Conservation (phyloP, 2,797 vertebrate genomes). For the Botia kubotai region DNA sequence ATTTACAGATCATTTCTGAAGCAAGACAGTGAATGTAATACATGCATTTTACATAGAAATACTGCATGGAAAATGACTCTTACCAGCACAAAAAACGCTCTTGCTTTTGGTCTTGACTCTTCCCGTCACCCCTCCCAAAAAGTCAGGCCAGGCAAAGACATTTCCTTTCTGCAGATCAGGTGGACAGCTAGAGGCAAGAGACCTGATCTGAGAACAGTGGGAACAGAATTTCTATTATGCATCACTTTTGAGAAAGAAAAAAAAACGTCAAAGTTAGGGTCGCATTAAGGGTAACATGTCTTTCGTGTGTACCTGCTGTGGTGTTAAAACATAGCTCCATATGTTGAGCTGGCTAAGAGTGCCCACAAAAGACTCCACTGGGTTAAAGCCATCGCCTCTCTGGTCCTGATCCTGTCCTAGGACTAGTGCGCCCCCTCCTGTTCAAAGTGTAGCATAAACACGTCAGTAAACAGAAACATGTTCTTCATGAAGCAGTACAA, state of each 20-base stretch:
- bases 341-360: slow-evolving; percentile 97
- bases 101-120: slow-evolving; percentile 89
- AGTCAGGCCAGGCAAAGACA: slow-evolving; percentile 96
- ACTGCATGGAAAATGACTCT: slow-evolving; percentile 52
- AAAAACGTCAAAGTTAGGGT: neutral
- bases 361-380: slow-evolving; percentile 97
- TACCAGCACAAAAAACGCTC: slow-evolving; percentile 94
- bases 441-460: slow-evolving; percentile 17
- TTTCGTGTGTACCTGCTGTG: slow-evolving; percentile 83
- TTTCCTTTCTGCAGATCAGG: slow-evolving; percentile 87
- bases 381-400: slow-evolving; percentile 95
- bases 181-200: slow-evolving; percentile 90
- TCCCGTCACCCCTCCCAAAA: slow-evolving; percentile 88
- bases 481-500: neutral
- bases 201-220: slow-evolving; percentile 84
- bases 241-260: neutral
- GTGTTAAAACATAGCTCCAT: slow-evolving; percentile 90
- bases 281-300: neutral
- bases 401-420: slow-evolving; percentile 97
- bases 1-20: too few relatives aligned
- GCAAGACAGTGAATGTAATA: neutral
- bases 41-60: neutral
- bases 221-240: neutral
- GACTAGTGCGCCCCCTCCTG: slow-evolving; percentile 92
- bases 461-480: neutral